A percentile compares a stretch with the other conserved stretches of the same genome.
Evolutionary conservation across 2,113 vertebrate species (phyloP).

Genomic region (Sinocyclocheilus anshuiensis): DNA sequence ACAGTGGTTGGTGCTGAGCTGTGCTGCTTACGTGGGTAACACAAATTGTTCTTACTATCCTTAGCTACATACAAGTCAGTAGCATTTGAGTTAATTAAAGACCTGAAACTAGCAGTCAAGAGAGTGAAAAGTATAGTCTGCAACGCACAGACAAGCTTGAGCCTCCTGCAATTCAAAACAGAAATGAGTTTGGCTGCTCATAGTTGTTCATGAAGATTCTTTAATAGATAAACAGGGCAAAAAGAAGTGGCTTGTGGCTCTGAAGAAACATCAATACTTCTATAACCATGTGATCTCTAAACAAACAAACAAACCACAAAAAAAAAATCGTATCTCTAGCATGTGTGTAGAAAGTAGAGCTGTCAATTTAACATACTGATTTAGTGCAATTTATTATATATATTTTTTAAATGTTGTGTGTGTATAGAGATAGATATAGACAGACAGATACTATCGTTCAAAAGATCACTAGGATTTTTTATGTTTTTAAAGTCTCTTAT

Average conservation of each 20-base stretch:
- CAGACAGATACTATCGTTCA: too few species aligned
- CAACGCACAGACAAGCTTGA: not conserved
- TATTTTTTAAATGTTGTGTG: too few species aligned
- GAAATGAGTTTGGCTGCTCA: not conserved
- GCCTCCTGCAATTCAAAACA: not conserved
- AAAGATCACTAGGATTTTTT: too few species aligned
- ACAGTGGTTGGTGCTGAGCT: not conserved
- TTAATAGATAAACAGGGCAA: not conserved
- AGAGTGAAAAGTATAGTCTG: not conserved
- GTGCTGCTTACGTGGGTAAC: not conserved
- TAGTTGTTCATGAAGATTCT: not conserved
- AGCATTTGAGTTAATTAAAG: not conserved
- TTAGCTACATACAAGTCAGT: not conserved
- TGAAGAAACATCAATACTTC: not conserved
- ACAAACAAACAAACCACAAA: not conserved
- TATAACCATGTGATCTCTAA: not conserved
- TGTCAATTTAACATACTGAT: not conserved
- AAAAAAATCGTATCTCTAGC: not conserved
- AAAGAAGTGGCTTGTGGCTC: not conserved
- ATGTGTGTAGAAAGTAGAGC: not conserved
- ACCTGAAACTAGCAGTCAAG: not conserved
- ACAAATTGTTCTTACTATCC: not conserved
- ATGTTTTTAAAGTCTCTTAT: too few species aligned
- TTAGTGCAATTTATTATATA: not conserved
- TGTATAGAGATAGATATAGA: too few species aligned